phyloP scores from a whole-genome alignment of 1,140 invertebrate species.

The Drosophila sturtevanti region DNA sequence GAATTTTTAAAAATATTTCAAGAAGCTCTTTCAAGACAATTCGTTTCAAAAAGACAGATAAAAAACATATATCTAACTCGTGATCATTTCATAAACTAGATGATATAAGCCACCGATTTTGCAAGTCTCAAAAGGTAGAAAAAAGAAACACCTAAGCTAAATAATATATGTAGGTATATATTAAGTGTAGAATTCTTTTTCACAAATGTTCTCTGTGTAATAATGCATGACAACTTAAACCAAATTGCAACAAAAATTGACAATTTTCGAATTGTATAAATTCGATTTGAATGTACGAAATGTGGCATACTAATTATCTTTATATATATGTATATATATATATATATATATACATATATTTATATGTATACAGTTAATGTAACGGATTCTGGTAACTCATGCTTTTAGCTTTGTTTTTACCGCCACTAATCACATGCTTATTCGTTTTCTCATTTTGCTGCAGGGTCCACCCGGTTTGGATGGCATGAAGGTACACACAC shows the following conservation, averaged over 20 bases:
- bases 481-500: slow-evolving; percentile 87
- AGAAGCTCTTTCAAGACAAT: too few relatives aligned
- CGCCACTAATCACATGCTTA: slow-evolving; percentile 49
- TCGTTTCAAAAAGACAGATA: too few relatives aligned
- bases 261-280: not conserved
- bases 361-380: not conserved
- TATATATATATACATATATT: not conserved
- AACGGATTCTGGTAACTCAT: slow-evolving; percentile 5
- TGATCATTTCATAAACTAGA: too few relatives aligned
- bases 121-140: too few relatives aligned
- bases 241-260: not conserved
- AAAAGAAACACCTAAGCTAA: too few relatives aligned
- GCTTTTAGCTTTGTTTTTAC: slow-evolving; percentile 6
- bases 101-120: too few relatives aligned
- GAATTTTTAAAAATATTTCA: too few relatives aligned
- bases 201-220: not conserved
- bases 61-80: too few relatives aligned
- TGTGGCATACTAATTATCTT: not conserved
- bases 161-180: not conserved
- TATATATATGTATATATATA: not conserved
- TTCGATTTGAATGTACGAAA: not conserved
- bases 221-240: not conserved
- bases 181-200: too few relatives aligned
- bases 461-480: slow-evolving; percentile 89
- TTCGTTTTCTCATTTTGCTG: slow-evolving; percentile 58